Base-by-base conservation (phyloP, 2,888 invertebrate genomes). In the Drosophila pegasa region DNA sequence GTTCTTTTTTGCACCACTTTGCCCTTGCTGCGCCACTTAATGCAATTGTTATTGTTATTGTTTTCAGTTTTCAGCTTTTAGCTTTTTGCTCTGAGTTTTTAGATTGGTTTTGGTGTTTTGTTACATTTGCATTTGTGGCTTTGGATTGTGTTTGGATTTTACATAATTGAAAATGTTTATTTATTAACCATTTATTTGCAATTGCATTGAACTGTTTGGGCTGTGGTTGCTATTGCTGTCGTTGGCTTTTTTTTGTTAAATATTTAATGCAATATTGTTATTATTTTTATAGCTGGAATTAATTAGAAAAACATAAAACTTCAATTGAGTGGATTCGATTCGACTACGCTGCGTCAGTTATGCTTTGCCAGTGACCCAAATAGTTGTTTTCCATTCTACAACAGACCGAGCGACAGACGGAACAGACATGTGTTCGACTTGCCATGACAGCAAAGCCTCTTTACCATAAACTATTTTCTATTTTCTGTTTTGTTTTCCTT, bases 381-480 rank as follows among this genome's bases (percentile, higher is more conserved):
- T 71, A 54, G 10, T 12, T 12, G 27, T 45, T 45, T 29, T 45
- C 27, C 12, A 45, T 29, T 45, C 27, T 18, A 45, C n/a, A 27
- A 27, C 29, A 25, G 43, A 14, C 51, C 0, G 50, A 25, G 45
- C 31, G 35, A 41, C 29, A 14, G 54, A 54, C 52, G n/a, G 37
- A 27, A 43, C 41, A 31, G 60, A 71, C 71, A 56, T 29, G 56
- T 65, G 65, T 71, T 65, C 51, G 47, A 43, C 41, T 56, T 60
- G 48, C 47, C 56, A 37, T 74, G 76, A 75, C 56, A 50, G 76
- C 61, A 40, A 62, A 70, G 41, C 27, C 60, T 58, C 43, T 68
- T 66, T 64, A 51, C 64, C 69, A 75, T 64, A 73, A 78, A 73
- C 61, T 69, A 56, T 55, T 48, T 55, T 56, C 12, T 51, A 4